phyloP scores from a whole-genome alignment of 2,113 vertebrate species.

The Serinus canaria region DNA sequence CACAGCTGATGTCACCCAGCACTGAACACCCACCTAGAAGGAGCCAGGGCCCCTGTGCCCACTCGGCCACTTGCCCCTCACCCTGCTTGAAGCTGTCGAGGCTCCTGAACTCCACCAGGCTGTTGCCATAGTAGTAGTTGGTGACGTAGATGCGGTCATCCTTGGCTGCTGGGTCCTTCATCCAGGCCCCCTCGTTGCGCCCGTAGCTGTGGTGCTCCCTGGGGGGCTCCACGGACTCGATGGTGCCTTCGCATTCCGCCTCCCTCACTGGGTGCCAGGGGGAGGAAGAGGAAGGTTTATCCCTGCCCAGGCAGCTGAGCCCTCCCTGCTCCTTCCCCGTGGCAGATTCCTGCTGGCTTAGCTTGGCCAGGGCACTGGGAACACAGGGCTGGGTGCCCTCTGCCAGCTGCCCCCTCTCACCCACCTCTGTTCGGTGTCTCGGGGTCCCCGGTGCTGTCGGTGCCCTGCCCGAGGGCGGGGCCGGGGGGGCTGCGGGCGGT shows the following conservation, averaged over 20 bases:
- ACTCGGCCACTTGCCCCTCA: neutral
- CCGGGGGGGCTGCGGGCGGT: neutral
- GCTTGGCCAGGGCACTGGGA: neutral
- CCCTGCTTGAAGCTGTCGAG: slow-evolving; percentile 97
- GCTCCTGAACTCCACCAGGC: slow-evolving; percentile 93
- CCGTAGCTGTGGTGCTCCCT: slow-evolving; percentile 92
- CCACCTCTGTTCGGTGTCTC: slow-evolving; percentile 60
- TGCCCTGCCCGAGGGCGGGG: neutral
- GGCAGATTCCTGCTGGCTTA: neutral
- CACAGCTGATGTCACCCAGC: fast-evolving
- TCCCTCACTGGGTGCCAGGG: slow-evolving; percentile 65
- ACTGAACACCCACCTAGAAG: neutral
- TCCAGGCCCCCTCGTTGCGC: slow-evolving; percentile 96
- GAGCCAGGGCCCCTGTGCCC: neutral
- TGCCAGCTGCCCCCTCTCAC: neutral
- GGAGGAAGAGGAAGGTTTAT: neutral
- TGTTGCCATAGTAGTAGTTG: slow-evolving; percentile 98
- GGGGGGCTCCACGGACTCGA: slow-evolving; percentile 85
- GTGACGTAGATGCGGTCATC: slow-evolving; percentile 93
- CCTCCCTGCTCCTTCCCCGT: fast-evolving
- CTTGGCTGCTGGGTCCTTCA: slow-evolving; percentile 92
- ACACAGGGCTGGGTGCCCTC: neutral
- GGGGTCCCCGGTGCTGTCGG: neutral
- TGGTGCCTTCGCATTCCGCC: slow-evolving; percentile 87
- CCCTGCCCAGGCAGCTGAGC: neutral